phyloP scores from a whole-genome alignment of 2,888 invertebrate genomes.

The Dolichopus griseipennis region DNA sequence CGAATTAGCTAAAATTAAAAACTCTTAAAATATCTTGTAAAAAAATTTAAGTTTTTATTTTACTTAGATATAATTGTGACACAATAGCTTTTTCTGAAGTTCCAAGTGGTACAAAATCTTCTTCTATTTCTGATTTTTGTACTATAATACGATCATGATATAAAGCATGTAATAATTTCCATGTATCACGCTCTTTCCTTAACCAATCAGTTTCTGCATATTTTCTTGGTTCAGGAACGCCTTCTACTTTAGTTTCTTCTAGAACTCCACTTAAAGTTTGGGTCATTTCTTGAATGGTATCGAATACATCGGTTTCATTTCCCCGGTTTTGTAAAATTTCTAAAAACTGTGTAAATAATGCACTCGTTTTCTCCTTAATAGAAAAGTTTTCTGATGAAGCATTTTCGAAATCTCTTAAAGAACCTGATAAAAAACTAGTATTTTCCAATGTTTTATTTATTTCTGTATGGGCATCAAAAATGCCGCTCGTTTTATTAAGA shows the following conservation, averaged over 20 bases:
- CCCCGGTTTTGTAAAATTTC: constrained; percentile 37
- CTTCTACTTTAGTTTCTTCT: constrained; percentile 20
- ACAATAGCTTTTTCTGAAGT: constrained; percentile 48
- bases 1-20: constrained; percentile 41
- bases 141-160: constrained; percentile 66
- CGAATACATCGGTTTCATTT: constrained; percentile 26
- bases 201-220: constrained; percentile 47
- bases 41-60: constrained; percentile 17
- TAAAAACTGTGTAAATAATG: constrained; percentile 37
- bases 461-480: not conserved
- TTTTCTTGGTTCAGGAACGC: constrained; percentile 12
- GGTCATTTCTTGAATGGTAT: constrained; percentile 23
- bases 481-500: not conserved
- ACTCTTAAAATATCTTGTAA: constrained; percentile 37
- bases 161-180: constrained; percentile 73
- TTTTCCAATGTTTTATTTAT: not conserved
- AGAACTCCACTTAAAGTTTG: constrained; percentile 22
- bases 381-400: constrained; percentile 10
- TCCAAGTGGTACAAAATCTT: constrained; percentile 41
- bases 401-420: not conserved
- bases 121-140: constrained; percentile 34
- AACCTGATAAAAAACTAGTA: constrained; percentile 3
- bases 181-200: constrained; percentile 77
- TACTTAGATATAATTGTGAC: constrained; percentile 41
- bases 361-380: constrained; percentile 31